phyloP scores from a whole-genome alignment of 2,888 invertebrate genomes.

The Hyposoter didymator region DNA sequence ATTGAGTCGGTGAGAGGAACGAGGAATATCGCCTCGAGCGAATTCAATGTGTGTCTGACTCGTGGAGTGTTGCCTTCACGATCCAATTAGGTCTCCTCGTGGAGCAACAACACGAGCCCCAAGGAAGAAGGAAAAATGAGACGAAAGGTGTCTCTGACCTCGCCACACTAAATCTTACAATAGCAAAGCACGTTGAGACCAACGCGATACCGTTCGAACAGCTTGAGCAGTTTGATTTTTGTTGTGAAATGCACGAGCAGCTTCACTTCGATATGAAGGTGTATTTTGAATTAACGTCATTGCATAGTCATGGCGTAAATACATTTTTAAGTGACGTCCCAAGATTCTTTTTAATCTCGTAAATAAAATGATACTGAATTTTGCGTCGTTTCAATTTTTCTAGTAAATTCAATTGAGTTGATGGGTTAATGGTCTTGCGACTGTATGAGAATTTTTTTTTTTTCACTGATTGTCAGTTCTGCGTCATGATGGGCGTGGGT shows the following conservation, averaged over 20 bases:
- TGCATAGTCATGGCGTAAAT: not conserved
- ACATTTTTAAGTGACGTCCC: not conserved
- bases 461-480: not conserved
- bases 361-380: not conserved
- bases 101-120: slow-evolving; percentile 7
- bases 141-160: slow-evolving; percentile 40
- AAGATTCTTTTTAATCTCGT: not conserved
- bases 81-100: slow-evolving; percentile 54
- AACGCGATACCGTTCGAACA: not conserved
- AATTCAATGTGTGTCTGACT: slow-evolving; percentile 21
- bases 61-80: slow-evolving; percentile 15
- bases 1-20: slow-evolving; percentile 25
- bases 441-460: not conserved
- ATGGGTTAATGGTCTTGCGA: slow-evolving; percentile 48
- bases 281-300: not conserved
- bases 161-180: slow-evolving; percentile 25
- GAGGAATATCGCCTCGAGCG: slow-evolving; percentile 38
- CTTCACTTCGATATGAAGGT: not conserved
- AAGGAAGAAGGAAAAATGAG: slow-evolving; percentile 5
- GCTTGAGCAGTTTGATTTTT: not conserved
- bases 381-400: too few relatives aligned
- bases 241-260: not conserved
- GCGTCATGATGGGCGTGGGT: slow-evolving; percentile 37
- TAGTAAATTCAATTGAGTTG: slow-evolving; percentile 39
- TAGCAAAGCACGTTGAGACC: slow-evolving; percentile 13